These are phyloP conservation scores for Gymnoscelis rufifasciata DNA, from an alignment of 2,888 invertebrate species.

Conservation along the genomic window DNA sequence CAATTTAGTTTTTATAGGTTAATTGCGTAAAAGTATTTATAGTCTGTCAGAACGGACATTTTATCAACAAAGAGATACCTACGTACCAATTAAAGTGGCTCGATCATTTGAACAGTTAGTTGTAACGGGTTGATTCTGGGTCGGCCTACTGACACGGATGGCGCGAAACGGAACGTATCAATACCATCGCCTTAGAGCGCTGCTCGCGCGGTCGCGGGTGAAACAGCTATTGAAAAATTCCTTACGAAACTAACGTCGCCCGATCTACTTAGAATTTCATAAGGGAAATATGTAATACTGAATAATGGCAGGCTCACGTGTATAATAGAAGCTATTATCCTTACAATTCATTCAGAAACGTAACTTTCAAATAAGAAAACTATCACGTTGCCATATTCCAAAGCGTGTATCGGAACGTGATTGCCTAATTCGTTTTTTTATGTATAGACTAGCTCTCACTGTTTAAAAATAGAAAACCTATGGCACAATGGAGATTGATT, in stretches of 20 bases:
- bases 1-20: constrained; percentile 10
- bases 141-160: constrained; percentile 72
- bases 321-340: constrained; percentile 13
- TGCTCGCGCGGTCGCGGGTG: constrained; percentile 20
- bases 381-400: constrained; percentile 42
- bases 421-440: constrained; percentile 39
- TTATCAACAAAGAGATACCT: constrained; percentile 40
- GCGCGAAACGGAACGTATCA: constrained; percentile 48
- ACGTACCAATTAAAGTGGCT: constrained; percentile 49
- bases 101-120: constrained; percentile 69
- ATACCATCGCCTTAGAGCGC: constrained; percentile 34
- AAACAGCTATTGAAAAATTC: constrained; percentile 11
- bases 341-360: constrained; percentile 29
- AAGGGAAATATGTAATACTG: constrained; percentile 19
- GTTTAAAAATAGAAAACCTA: constrained; percentile 46
- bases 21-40: constrained; percentile 18
- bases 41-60: constrained; percentile 41
- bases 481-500: constrained; percentile 63
- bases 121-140: constrained; percentile 70
- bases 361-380: constrained; percentile 50
- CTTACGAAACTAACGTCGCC: constrained; percentile 20
- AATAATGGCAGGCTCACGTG: constrained; percentile 3
- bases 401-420: constrained; percentile 59
- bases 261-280: constrained; percentile 48
- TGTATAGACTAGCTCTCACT: constrained; percentile 32